Percentiles rank a stretch among this genome's conserved stretches.
phyloP scores from a whole-genome alignment of 2,113 vertebrate species.

The Hystrix brachyura region DNA sequence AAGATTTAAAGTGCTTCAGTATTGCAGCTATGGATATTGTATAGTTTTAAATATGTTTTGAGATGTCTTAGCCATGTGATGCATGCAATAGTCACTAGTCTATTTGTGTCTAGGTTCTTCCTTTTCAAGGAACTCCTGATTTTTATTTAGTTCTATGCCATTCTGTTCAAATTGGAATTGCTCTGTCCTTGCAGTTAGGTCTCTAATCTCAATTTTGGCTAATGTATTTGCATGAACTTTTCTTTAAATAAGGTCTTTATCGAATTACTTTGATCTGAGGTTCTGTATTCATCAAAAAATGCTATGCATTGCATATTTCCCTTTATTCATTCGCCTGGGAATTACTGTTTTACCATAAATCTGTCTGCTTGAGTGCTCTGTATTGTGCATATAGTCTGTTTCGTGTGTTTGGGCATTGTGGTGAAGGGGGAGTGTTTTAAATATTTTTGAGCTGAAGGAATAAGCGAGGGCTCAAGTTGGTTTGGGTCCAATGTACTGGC shows the following conservation, averaged over 20 bases:
- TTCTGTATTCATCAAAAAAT: neutral
- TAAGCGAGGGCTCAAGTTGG: neutral
- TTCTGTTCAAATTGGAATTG: neutral
- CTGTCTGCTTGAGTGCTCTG: neutral
- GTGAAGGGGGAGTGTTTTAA: neutral
- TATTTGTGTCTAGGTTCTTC: neutral
- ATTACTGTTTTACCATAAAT: neutral
- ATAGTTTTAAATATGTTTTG: neutral
- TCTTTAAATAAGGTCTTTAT: neutral
- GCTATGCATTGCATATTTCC: neutral
- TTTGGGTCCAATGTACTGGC: neutral
- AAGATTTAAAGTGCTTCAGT: neutral
- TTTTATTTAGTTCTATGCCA: neutral
- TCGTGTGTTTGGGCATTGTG: neutral
- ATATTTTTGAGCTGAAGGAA: neutral
- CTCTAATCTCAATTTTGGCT: slow-evolving; percentile 28
- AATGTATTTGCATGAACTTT: neutral
- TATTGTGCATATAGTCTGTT: neutral
- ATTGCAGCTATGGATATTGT: neutral
- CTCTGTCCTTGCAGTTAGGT: neutral
- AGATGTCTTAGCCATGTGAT: neutral
- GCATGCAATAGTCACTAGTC: neutral
- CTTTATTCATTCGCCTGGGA: neutral
- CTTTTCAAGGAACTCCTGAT: neutral
- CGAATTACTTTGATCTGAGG: neutral